Evolutionary conservation across 2,797 vertebrate genomes (phyloP), one percentile per base, ranked within the genome.

Genomic region (Darevskia mixta): DNA sequence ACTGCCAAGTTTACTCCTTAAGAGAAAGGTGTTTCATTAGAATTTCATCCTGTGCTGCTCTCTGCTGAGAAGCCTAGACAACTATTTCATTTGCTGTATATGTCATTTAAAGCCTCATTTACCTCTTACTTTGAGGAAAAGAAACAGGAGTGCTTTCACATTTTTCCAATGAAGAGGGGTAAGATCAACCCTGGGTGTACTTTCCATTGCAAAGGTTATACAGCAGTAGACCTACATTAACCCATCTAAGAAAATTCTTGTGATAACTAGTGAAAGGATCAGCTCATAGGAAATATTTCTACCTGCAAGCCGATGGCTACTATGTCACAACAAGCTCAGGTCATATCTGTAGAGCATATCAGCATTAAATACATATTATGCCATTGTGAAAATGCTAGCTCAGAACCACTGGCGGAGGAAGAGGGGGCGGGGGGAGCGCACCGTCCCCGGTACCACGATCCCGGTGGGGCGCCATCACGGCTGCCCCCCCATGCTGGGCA

Each of bases 101-200:
- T 91, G 55, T 85, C 32, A 91, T 84, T 89, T 82, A 80, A 29
- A 83, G 79, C 29, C 79, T 76, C 2, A 0, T 61, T 87, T 93
- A 90, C 82, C 67, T 90, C 86, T 72, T 49, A 17, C 2, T 81
- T 86, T 91, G 86, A 81, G 58, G 41, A 41, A 67, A 87, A 61
- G 4, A 89, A 91, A 94, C 43, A 49, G 27, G 2, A 81, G 49
- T 29, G 67, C 10, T 27, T 92, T 78, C 86, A 13, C n/a, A 10
- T 10, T 32, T 11, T 72, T 32, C 71, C 17, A 72, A 32, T 17
- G 32, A 73, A 17, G 71, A 32, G 32, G 32, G 17, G 32, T 20
- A 7, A 35, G 35, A 73, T 8, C 9, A 73, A 35, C 18, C 15
- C 32, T 35, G 72, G 35, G 18, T 73, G 35, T 5, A 73, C 49